These are phyloP conservation scores for Liopterus haemorrhoidalis DNA, from an alignment of 2,888 invertebrate species.

Conservation along the genomic window DNA sequence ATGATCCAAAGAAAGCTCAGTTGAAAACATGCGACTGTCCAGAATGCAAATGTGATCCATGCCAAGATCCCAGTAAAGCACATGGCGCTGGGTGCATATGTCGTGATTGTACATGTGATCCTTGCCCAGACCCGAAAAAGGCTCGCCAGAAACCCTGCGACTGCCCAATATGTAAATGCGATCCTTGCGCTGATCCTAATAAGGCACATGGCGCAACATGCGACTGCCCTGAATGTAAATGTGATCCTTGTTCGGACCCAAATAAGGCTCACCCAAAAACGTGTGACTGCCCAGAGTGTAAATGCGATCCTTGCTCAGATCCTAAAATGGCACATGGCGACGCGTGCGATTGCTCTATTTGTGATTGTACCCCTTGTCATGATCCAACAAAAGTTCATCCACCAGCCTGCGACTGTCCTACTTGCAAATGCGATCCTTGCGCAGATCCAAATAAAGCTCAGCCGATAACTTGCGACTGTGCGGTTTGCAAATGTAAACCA, in stretches of 20 bases:
- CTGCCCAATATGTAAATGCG: too few relatives aligned
- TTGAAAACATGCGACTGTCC: slow-evolving; percentile 19
- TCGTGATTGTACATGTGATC: slow-evolving; percentile 16
- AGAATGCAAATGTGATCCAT: slow-evolving; percentile 18
- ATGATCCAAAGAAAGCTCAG: neutral
- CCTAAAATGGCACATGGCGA: neutral
- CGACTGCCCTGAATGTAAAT: slow-evolving; percentile 14
- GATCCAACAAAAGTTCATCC: slow-evolving; percentile 4
- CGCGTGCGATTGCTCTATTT: slow-evolving; percentile 13
- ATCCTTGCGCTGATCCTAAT: too few relatives aligned
- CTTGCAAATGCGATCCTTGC: slow-evolving; percentile 12
- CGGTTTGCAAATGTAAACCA: slow-evolving; percentile 18
- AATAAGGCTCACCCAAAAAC: slow-evolving; percentile 3
- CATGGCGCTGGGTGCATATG: slow-evolving; percentile 18
- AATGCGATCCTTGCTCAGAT: slow-evolving; percentile 17
- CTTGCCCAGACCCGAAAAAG: slow-evolving; percentile 12
- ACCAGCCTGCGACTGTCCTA: slow-evolving; percentile 14
- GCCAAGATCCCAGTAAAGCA: slow-evolving; percentile 11
- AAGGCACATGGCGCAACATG: slow-evolving; percentile 6
- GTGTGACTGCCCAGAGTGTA: slow-evolving; percentile 18
- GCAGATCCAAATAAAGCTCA: neutral
- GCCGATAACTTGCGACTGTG: slow-evolving; percentile 18
- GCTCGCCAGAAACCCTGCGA: too few relatives aligned
- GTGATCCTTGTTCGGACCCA: slow-evolving; percentile 14
- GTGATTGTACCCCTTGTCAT: slow-evolving; percentile 3